These are phyloP conservation scores for Portunus trituberculatus DNA, from an alignment of 1,140 invertebrate species.

Conservation along the genomic window DNA sequence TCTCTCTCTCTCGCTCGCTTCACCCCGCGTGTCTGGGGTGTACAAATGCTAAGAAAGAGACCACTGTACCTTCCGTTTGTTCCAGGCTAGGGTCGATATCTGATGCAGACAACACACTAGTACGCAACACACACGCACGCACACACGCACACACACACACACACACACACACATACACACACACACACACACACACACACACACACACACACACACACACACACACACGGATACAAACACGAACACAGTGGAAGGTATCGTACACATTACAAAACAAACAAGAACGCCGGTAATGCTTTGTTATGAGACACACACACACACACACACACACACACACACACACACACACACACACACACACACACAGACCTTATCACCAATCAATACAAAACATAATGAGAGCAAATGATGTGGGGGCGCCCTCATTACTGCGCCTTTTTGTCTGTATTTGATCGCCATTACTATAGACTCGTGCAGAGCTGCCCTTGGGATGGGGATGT, in stretches of 20 bases:
- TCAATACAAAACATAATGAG: background rate
- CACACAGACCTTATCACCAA: background rate
- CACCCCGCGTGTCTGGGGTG: no score
- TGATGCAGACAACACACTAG: background rate
- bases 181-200: constrained; percentile 16
- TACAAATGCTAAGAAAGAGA: no score
- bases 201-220: background rate
- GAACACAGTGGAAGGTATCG: no score
- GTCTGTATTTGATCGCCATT: background rate
- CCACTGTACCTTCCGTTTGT: no score
- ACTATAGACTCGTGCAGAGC: background rate
- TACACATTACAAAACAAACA: no score
- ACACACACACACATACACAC: constrained; percentile 37
- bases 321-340: constrained; percentile 27
- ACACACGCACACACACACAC: constrained; percentile 18
- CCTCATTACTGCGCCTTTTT: background rate
- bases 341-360: background rate
- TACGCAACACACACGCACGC: background rate
- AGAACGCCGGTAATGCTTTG: no score
- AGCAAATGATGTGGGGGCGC: background rate
- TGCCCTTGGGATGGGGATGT: background rate
- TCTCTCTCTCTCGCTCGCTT: background rate
- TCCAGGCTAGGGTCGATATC: no score
- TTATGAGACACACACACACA: constrained; percentile 29
- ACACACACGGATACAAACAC: no score